phyloP scores from a whole-genome alignment of 2,113 vertebrate species.

The Nothoprocta pentlandii region DNA sequence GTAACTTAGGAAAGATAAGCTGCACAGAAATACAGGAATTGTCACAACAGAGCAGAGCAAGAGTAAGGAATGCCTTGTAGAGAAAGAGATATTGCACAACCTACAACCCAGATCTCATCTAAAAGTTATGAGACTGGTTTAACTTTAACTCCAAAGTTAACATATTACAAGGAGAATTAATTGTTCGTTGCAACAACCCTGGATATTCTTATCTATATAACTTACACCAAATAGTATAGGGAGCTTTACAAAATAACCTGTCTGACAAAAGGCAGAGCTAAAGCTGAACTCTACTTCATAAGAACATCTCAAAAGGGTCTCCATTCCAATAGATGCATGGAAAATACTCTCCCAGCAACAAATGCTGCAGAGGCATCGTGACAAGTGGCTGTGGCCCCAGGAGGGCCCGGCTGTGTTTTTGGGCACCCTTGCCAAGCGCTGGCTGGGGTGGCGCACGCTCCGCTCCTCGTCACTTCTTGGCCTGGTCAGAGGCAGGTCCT shows the following conservation, averaged over 20 bases:
- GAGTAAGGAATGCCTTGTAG: not conserved
- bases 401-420: not conserved
- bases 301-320: not conserved
- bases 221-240: not conserved
- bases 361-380: not conserved
- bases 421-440: not conserved
- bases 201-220: not conserved
- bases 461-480: not conserved
- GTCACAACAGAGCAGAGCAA: rapidly evolving
- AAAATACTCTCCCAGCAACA: not conserved
- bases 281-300: not conserved
- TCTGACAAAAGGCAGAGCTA: not conserved
- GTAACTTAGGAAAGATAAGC: not conserved
- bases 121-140: not conserved
- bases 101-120: not conserved
- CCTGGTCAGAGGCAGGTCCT: not conserved
- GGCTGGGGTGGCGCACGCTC: rapidly evolving
- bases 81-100: rapidly evolving
- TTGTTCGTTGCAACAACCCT: not conserved
- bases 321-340: not conserved
- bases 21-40: not conserved
- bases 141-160: not conserved
- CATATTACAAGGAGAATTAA: not conserved
- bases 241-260: not conserved
- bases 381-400: rapidly evolving